These are phyloP conservation scores for Oophaga pumilio DNA, from an alignment of 2,113 vertebrate genomes.

Conservation along the genomic window DNA sequence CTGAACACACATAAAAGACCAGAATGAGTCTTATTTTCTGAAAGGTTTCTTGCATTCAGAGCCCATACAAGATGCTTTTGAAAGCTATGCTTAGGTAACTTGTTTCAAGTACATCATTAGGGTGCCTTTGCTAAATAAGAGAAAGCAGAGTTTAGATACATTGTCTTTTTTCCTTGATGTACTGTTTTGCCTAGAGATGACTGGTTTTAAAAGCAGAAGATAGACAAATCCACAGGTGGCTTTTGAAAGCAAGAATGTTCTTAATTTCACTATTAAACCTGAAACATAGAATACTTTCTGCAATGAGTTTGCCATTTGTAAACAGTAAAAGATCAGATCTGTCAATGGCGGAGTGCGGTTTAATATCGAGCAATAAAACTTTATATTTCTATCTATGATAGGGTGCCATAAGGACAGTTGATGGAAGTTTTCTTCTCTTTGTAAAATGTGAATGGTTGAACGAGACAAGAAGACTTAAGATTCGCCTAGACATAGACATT, in stretches of 20 bases:
- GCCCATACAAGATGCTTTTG: slow-evolving; percentile 53
- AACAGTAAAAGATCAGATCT: slow-evolving; percentile 29
- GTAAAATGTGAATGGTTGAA: neutral
- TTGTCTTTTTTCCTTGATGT: slow-evolving; percentile 31
- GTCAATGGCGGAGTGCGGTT: neutral
- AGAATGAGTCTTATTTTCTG: slow-evolving; percentile 56
- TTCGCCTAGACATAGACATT: neutral
- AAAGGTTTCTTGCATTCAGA: slow-evolving; percentile 54
- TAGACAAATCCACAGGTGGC: slow-evolving; percentile 60
- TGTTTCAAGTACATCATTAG: slow-evolving; percentile 61
- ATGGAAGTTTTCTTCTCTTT: neutral
- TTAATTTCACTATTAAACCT: slow-evolving; percentile 58
- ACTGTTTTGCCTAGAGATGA: neutral
- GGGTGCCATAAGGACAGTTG: neutral
- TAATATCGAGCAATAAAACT: neutral
- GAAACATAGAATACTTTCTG: slow-evolving; percentile 60
- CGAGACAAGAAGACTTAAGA: neutral
- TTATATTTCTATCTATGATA: neutral
- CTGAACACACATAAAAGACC: slow-evolving; percentile 25
- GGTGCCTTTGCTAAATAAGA: slow-evolving; percentile 47
- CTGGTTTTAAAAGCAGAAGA: slow-evolving; percentile 53
- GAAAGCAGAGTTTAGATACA: slow-evolving; percentile 25
- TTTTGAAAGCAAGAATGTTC: slow-evolving; percentile 60
- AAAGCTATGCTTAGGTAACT: slow-evolving; percentile 58
- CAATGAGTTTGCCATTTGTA: slow-evolving; percentile 60